Conservation (phyloP, 2,888 invertebrate genomes). For the Melanophora roralis region DNA sequence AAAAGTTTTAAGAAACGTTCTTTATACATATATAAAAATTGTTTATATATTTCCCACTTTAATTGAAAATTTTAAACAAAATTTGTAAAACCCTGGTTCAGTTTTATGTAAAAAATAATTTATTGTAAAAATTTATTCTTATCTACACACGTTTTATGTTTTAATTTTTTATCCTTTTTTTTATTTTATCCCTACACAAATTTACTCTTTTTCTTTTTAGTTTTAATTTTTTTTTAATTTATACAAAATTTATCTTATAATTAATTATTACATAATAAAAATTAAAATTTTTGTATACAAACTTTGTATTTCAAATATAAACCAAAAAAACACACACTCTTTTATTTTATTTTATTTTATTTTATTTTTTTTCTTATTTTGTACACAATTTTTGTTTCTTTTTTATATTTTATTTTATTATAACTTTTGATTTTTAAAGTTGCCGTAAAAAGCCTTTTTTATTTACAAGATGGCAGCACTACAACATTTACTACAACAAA, state of each 20-base stretch:
- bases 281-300: slow-evolving; percentile 35
- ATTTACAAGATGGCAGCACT: no score
- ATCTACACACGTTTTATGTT: no score
- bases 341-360: slow-evolving; percentile 26
- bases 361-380: not conserved
- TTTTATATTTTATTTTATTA: no score
- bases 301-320: slow-evolving; percentile 41
- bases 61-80: not conserved
- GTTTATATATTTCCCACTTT: not conserved
- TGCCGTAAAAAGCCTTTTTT: no score
- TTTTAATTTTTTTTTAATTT: slow-evolving; percentile 50
- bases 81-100: not conserved
- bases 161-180: slow-evolving; percentile 28
- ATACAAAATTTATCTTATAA: slow-evolving; percentile 52
- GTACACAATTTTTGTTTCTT: not conserved
- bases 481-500: no score
- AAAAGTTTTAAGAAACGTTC: no score
- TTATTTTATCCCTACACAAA: slow-evolving; percentile 11
- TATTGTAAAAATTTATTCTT: not conserved
- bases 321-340: slow-evolving; percentile 38
- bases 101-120: slow-evolving; percentile 10
- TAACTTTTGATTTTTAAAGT: no score
- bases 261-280: slow-evolving; percentile 44
- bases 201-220: slow-evolving; percentile 21
- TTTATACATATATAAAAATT: no score